Base-by-base conservation (phyloP, 2,113 vertebrate species). In the Zingel zingel region DNA sequence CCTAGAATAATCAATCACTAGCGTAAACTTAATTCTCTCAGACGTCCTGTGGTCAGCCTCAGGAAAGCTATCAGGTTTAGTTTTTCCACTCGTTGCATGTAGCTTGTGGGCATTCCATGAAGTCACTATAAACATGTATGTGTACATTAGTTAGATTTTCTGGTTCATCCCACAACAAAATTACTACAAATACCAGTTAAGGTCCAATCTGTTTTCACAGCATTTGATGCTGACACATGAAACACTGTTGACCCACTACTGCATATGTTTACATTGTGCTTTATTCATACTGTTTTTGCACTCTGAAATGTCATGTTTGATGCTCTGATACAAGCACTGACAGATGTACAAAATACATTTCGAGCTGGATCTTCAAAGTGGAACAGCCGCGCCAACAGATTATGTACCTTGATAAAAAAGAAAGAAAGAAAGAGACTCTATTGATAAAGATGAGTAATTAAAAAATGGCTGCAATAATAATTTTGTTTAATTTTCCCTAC, bases 41-140 rank as follows among this genome's bases (percentile, higher is more conserved):
- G 87, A 88, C 85, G 64, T 84, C 56, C 51, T 77, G 81, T 92
- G 88, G 86, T 88, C 88, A 86, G 86, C 85, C 89, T 85, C 61
- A 64, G 86, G 89, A 91, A 86, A 77, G 81, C 85, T 84, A 88
- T 91, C 87, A 85, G 83, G 83, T 92, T 92, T 86, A 89, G 81
- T 93, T 90, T 74, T 81, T 70, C 84, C n/a, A 59, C 63, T 79
- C 39, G 27, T 75, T 76, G 87, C 66, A 77, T 87, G 89, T 64
- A 82, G 87, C 78, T 79, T 47, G 68, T 81, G 84, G 88, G 74
- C 71, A 75, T n/a, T 63, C 18, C 53, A 81, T 56, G 47, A 86
- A 85, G 77, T 81, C 51, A 67, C 19, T 48, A 21, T 47, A 69
- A 78, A 18, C 73, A 83, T 85, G 33, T 61, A 63, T 77, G 39